These are phyloP conservation scores for Laothoe populi DNA, from an alignment of 2,888 invertebrate genomes.

Conservation along the genomic window DNA sequence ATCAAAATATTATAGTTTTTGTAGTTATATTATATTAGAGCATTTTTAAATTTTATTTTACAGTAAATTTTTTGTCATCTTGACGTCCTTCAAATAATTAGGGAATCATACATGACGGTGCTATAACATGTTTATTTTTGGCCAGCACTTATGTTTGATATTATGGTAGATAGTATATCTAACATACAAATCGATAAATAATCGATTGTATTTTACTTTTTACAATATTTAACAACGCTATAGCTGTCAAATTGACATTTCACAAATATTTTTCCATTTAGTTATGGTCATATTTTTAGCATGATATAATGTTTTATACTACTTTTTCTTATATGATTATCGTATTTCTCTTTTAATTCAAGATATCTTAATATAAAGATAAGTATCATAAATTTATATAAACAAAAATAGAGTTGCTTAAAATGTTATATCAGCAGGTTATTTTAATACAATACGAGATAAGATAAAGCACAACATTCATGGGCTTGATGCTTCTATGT, in stretches of 20 bases:
- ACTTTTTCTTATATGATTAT: not conserved
- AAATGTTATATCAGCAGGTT: slow-evolving; percentile 13
- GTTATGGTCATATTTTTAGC: not conserved
- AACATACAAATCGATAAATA: not conserved
- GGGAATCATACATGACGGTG: not conserved
- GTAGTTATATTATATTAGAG: too few species aligned
- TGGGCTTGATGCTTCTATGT: not conserved
- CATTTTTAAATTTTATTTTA: slow-evolving; percentile 3
- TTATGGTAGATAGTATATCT: not conserved
- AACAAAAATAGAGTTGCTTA: slow-evolving; percentile 18
- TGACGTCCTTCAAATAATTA: not conserved
- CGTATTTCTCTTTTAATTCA: not conserved
- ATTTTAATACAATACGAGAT: slow-evolving; percentile 1
- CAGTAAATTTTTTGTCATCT: slow-evolving; percentile 13
- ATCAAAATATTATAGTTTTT: not conserved
- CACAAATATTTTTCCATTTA: not conserved
- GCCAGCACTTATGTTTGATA: not conserved
- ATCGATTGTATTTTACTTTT: not conserved
- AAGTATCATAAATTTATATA: not conserved
- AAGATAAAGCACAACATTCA: slow-evolving; percentile 24
- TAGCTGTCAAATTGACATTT: slow-evolving; percentile 1
- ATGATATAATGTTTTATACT: not conserved
- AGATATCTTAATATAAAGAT: not conserved
- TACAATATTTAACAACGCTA: not conserved
- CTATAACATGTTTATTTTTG: not conserved